Evolutionary conservation across 2,113 vertebrate species (phyloP).

Genomic region (Bubo scandiacus): DNA sequence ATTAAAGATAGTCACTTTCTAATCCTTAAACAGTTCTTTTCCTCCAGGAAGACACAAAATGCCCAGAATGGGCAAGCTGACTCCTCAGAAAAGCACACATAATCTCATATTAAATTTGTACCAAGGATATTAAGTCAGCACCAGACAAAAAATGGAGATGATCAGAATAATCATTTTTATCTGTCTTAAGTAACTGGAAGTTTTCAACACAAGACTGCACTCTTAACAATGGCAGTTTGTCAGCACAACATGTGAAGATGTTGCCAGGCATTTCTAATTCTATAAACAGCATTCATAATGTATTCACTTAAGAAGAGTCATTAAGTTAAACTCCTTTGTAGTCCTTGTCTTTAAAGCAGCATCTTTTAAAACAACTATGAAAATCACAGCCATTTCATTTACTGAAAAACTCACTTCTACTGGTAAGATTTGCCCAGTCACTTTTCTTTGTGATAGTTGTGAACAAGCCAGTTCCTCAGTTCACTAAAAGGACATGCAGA

Average conservation of each 20-base stretch:
- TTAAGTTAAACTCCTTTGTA: not conserved
- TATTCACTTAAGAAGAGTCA: not conserved
- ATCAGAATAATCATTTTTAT: not conserved
- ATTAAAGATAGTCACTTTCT: not conserved
- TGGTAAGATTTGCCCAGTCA: not conserved
- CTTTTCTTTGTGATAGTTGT: not conserved
- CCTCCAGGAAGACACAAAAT: not conserved
- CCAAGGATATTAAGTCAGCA: not conserved
- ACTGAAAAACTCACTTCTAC: not conserved
- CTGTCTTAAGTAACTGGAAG: not conserved
- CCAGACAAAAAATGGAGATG: not conserved
- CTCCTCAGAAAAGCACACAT: not conserved
- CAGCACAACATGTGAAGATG: not conserved
- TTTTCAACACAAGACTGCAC: not conserved
- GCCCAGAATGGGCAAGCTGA: not conserved
- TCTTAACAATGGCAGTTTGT: not conserved
- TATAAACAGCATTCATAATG: not conserved
- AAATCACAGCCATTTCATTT: not conserved
- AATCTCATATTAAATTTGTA: not conserved
- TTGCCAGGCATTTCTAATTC: not conserved
- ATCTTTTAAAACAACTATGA: not conserved
- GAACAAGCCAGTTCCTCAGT: not conserved
- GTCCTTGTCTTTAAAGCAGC: not conserved
- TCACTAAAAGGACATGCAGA: not conserved
- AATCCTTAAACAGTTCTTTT: not conserved